Conservation (phyloP, 2,888 invertebrate genomes). For the Pycnomerus fuliginosus region DNA sequence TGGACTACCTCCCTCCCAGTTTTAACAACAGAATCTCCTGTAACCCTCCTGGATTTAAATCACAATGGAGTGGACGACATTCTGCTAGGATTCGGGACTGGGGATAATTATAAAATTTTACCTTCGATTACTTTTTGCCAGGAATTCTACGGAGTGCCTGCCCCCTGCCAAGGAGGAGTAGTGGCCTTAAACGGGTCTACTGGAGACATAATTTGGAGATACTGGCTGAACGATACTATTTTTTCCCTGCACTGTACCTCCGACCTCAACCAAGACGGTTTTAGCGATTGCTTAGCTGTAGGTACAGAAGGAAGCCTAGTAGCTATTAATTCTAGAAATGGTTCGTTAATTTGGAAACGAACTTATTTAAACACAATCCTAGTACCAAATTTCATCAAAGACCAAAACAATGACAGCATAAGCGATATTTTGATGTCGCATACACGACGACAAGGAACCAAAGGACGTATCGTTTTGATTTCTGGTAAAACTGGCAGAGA, state of each 20-base stretch:
- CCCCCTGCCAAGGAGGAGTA: slow-evolving; percentile 73
- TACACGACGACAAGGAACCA: slow-evolving; percentile 51
- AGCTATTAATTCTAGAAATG: slow-evolving; percentile 67
- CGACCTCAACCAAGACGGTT: slow-evolving; percentile 69
- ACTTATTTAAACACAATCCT: slow-evolving; percentile 58
- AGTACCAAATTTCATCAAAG: slow-evolving; percentile 68
- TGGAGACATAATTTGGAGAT: slow-evolving; percentile 72
- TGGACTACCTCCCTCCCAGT: slow-evolving; percentile 71
- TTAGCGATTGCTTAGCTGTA: slow-evolving; percentile 71
- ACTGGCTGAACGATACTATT: slow-evolving; percentile 71
- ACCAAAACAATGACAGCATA: slow-evolving; percentile 68
- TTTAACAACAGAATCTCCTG: slow-evolving; percentile 71
- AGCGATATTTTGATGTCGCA: slow-evolving; percentile 72
- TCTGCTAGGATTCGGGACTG: slow-evolving; percentile 74
- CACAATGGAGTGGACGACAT: slow-evolving; percentile 70
- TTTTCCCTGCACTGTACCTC: slow-evolving; percentile 71
- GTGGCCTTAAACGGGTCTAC: slow-evolving; percentile 72
- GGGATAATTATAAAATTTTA: slow-evolving; percentile 59
- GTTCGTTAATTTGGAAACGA: slow-evolving; percentile 65
- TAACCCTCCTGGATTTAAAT: slow-evolving; percentile 71
- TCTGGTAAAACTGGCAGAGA: slow-evolving; percentile 69
- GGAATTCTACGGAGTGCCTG: slow-evolving; percentile 64
- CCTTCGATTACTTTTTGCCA: slow-evolving; percentile 62
- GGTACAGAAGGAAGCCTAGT: slow-evolving; percentile 70
- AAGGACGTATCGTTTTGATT: slow-evolving; percentile 67